Conservation (phyloP, 2,797 vertebrate genomes). For the Agapornis canus region DNA sequence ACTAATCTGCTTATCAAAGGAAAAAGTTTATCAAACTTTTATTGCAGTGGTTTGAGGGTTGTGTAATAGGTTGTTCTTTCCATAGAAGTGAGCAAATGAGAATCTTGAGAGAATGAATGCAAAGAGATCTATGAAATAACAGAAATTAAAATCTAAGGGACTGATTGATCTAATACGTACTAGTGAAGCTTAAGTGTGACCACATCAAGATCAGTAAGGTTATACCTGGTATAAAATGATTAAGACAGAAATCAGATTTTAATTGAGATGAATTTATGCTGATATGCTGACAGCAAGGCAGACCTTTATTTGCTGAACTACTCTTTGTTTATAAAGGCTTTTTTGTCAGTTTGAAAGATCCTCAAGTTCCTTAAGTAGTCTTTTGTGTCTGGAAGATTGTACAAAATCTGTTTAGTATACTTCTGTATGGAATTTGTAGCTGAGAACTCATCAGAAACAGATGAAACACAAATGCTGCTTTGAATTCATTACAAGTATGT, state of each 20-base stretch:
- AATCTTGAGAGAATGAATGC: background rate
- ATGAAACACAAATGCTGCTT: background rate
- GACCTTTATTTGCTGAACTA: background rate
- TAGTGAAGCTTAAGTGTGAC: background rate
- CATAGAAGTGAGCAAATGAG: background rate
- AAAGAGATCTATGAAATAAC: background rate
- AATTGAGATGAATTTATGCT: background rate
- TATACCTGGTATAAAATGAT: background rate
- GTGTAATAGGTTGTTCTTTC: background rate
- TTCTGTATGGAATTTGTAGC: background rate
- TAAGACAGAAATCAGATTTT: background rate
- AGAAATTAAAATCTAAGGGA: background rate
- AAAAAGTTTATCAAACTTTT: background rate
- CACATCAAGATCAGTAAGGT: background rate
- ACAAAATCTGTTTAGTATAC: background rate
- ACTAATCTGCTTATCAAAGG: background rate
- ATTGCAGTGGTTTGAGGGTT: background rate
- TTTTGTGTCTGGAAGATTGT: background rate
- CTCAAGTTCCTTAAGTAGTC: background rate
- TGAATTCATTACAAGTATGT: background rate
- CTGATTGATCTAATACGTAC: background rate
- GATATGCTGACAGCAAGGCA: background rate
- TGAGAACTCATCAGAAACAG: background rate
- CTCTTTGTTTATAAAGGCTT: background rate
- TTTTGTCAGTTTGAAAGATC: background rate